A percentile compares a stretch with the other conserved stretches of the same genome.
Evolutionary conservation across 2,888 invertebrate genomes (phyloP).

Genomic region (Eledona agricola): DNA sequence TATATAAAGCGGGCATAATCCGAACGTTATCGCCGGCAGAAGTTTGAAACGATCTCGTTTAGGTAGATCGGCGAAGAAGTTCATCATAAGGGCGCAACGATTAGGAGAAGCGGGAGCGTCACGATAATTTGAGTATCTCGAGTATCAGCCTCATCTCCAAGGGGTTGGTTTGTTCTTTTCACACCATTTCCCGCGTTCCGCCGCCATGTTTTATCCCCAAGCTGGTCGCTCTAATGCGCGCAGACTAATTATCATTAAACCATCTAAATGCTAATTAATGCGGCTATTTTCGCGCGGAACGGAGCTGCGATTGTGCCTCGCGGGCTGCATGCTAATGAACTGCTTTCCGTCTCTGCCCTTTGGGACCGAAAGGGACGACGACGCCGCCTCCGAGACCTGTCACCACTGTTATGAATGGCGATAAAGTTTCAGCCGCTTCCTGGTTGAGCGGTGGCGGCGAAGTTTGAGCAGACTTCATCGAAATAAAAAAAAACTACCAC

Average conservation of each 20-base stretch:
- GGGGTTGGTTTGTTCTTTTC: conserved; percentile 59
- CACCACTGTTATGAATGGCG: conserved; percentile 28
- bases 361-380: conserved; percentile 21
- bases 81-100: conserved; percentile 56
- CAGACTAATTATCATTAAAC: conserved; percentile 66
- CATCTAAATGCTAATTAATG: conserved; percentile 68
- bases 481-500: too few relatives aligned
- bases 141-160: conserved; percentile 38
- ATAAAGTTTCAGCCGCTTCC: conserved; percentile 23
- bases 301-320: conserved; percentile 59
- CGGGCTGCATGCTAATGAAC: conserved; percentile 64
- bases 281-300: conserved; percentile 63
- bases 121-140: conserved; percentile 55
- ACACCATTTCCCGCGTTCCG: conserved; percentile 59
- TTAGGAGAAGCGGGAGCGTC: conserved; percentile 50
- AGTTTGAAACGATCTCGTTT: conserved; percentile 55
- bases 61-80: conserved; percentile 47
- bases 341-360: conserved; percentile 39
- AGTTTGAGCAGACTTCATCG: too few relatives aligned
- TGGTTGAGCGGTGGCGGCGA: too few relatives aligned
- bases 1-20: conserved; percentile 48
- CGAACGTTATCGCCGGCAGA: conserved; percentile 52
- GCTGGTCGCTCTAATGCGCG: conserved; percentile 57
- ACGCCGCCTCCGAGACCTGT: conserved; percentile 31
- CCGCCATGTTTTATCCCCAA: conserved; percentile 59